A percentile compares a stretch with the other conserved stretches of the same genome.
Conservation (phyloP, 2,797 vertebrate species). For the Gymnothorax javanicus region DNA sequence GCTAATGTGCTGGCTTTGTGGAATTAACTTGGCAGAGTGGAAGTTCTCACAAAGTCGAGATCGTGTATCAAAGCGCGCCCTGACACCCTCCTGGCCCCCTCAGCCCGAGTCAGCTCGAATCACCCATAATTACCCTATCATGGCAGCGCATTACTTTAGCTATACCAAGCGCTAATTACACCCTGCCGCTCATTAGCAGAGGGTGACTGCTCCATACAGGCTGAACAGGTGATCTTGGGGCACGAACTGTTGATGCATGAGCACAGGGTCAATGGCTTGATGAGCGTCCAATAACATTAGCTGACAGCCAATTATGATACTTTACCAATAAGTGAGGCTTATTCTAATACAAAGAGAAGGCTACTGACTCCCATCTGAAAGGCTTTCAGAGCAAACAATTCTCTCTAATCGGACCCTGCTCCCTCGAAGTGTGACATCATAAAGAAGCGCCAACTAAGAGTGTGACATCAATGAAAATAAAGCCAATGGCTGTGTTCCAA, state of each 20-base stretch:
- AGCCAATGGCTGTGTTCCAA: not conserved
- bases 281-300: not conserved
- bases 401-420: not conserved
- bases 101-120: not conserved
- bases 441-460: not conserved
- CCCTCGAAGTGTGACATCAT: not conserved
- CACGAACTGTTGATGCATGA: not conserved
- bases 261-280: not conserved
- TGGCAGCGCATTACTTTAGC: not conserved
- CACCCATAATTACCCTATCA: slow-evolving; percentile 23
- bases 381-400: not conserved
- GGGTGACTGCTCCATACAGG: not conserved
- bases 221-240: slow-evolving; percentile 21
- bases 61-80: slow-evolving; percentile 23
- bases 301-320: not conserved
- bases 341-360: not conserved
- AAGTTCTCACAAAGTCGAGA: slow-evolving; percentile 30
- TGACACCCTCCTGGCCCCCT: not conserved
- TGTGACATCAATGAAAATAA: not conserved
- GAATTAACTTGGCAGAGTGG: slow-evolving; percentile 36
- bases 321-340: not conserved
- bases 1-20: slow-evolving; percentile 56
- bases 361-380: not conserved
- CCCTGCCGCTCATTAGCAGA: not conserved
- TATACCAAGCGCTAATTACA: slow-evolving; percentile 23